A percentile compares a stretch with the other conserved stretches of the same genome.
phyloP scores from a whole-genome alignment of 2,888 invertebrate genomes.

The Pinctada fucata region DNA sequence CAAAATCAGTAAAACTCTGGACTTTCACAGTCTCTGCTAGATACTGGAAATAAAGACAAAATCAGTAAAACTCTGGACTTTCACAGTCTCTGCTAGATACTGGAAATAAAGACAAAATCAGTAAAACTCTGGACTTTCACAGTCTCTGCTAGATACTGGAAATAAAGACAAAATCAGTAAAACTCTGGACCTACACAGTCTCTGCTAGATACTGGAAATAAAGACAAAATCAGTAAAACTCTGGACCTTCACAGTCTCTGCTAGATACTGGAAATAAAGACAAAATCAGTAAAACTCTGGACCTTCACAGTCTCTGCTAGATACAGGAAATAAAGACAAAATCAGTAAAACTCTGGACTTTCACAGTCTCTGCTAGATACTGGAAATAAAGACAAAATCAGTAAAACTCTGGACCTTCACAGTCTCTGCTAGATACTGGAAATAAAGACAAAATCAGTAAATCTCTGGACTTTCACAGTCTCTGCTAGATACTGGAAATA shows the following conservation, averaged over 20 bases:
- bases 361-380: constrained; percentile 36
- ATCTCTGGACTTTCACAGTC: constrained; percentile 26
- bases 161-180: constrained; percentile 4
- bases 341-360: neutral
- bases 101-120: constrained; percentile 19
- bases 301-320: constrained; percentile 34
- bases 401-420: constrained; percentile 29
- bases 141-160: constrained; percentile 35
- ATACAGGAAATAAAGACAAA: constrained; percentile 28
- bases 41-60: constrained; percentile 30
- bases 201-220: constrained; percentile 36
- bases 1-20: neutral
- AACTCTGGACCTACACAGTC: constrained; percentile 10
- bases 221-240: neutral
- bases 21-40: constrained; percentile 35
- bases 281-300: constrained; percentile 1
- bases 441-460: constrained; percentile 4
- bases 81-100: constrained; percentile 36
- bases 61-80: neutral
- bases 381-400: constrained; percentile 19
- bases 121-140: constrained; percentile 24
- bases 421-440: constrained; percentile 35
- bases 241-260: constrained; percentile 35
- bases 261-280: constrained; percentile 34
- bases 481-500: constrained; percentile 36